Evolutionary conservation across 2,888 invertebrate genomes (phyloP).

Genomic region (Lapara coniferarum): DNA sequence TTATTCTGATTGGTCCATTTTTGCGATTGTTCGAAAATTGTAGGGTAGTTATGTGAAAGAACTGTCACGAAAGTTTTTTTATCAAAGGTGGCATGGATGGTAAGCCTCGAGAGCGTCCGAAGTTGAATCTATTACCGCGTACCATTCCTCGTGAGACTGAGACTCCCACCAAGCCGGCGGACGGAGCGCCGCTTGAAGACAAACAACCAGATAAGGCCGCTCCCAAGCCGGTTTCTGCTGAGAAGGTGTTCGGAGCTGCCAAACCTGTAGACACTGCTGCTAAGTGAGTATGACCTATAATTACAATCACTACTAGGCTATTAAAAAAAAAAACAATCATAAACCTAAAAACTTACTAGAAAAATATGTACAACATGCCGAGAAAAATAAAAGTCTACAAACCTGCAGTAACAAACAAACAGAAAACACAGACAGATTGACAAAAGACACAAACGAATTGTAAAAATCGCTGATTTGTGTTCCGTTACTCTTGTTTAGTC

Average conservation of each 20-base stretch:
- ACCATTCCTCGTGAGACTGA: slow-evolving; percentile 87
- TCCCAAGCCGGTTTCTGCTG: slow-evolving; percentile 83
- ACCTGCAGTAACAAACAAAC: too few relatives aligned
- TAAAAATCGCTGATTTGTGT: too few relatives aligned
- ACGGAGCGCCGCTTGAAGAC: slow-evolving; percentile 55
- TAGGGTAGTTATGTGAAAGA: too few relatives aligned
- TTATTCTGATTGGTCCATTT: too few relatives aligned
- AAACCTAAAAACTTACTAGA: too few relatives aligned
- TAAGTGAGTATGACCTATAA: slow-evolving; percentile 69
- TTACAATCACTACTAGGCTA: neutral
- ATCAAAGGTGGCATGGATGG: slow-evolving; percentile 45
- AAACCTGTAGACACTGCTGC: slow-evolving; percentile 97
- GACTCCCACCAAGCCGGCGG: slow-evolving; percentile 62
- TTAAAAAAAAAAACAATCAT: too few relatives aligned
- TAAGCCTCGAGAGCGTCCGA: slow-evolving; percentile 88
- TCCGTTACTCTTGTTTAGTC: too few relatives aligned
- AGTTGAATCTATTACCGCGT: slow-evolving; percentile 91
- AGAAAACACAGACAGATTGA: too few relatives aligned
- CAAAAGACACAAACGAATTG: too few relatives aligned
- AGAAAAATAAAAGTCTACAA: too few relatives aligned
- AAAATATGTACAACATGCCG: too few relatives aligned
- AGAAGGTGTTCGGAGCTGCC: slow-evolving; percentile 96
- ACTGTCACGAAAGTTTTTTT: neutral
- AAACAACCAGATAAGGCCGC: slow-evolving; percentile 56
- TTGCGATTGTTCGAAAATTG: too few relatives aligned